These are phyloP conservation scores for Prionailurus viverrinus DNA, from an alignment of 2,113 vertebrate genomes.

Conservation along the genomic window DNA sequence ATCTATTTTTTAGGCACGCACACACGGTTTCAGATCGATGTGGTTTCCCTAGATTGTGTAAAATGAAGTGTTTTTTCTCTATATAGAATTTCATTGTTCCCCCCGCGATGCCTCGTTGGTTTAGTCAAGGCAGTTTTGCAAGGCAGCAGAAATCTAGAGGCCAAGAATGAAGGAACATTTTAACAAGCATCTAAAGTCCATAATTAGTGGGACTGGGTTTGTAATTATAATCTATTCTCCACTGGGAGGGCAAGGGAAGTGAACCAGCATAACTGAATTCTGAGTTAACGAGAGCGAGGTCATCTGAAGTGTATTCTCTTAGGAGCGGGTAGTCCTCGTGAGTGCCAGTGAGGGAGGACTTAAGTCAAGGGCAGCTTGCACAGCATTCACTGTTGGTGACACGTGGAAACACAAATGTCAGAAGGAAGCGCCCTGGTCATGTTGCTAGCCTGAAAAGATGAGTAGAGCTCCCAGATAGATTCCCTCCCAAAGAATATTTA, in stretches of 20 bases:
- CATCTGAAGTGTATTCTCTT: neutral
- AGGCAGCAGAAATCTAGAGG: neutral
- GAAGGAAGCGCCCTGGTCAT: neutral
- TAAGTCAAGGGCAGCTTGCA: neutral
- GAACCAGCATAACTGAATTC: neutral
- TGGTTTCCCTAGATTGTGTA: neutral
- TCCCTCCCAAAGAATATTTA: neutral
- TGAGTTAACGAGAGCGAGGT: neutral
- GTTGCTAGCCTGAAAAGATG: neutral
- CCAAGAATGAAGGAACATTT: neutral
- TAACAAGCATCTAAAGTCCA: neutral
- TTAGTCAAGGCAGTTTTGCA: neutral
- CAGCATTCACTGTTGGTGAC: neutral
- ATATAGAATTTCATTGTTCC: fast-evolving
- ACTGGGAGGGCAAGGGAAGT: neutral
- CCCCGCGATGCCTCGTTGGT: fast-evolving
- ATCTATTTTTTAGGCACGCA: neutral
- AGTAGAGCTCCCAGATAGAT: neutral
- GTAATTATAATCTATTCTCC: neutral
- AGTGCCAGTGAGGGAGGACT: neutral
- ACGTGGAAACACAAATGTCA: neutral
- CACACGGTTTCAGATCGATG: fast-evolving
- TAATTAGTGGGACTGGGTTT: neutral
- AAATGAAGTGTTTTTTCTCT: neutral
- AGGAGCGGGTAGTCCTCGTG: neutral